Conservation (phyloP, 2,113 vertebrate species). For the Cranoglanis bouderius region DNA sequence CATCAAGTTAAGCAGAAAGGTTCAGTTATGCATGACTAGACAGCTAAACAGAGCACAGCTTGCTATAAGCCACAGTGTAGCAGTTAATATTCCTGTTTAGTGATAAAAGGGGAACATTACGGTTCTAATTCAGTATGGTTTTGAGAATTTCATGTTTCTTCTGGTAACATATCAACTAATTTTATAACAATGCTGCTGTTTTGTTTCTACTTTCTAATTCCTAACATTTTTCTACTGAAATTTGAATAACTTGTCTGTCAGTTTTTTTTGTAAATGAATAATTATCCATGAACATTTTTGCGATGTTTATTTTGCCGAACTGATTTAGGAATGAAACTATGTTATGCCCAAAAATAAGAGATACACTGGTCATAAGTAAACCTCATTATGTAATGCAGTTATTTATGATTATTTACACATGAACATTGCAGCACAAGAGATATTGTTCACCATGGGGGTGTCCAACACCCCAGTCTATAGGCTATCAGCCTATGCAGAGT, state of each 20-base stretch:
- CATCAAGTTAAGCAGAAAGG: neutral
- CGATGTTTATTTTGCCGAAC: too few relatives aligned
- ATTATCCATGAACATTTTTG: neutral
- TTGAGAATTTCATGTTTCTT: neutral
- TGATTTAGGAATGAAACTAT: neutral
- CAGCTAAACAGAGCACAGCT: neutral
- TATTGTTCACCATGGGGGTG: neutral
- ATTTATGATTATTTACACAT: neutral
- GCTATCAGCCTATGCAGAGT: neutral
- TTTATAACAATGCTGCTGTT: neutral
- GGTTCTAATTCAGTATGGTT: neutral
- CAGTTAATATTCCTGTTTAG: neutral
- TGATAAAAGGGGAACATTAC: neutral
- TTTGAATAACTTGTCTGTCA: neutral
- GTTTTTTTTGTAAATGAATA: neutral
- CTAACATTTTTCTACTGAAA: conserved; percentile 23
- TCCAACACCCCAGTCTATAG: neutral
- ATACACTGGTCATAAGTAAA: neutral
- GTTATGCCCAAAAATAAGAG: neutral
- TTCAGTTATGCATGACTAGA: neutral
- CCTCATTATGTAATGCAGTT: neutral
- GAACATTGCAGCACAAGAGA: neutral
- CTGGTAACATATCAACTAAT: neutral
- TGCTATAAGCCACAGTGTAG: neutral
- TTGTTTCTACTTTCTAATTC: neutral